phyloP scores from a whole-genome alignment of 2,797 vertebrate species.

The Cynopterus sphinx region DNA sequence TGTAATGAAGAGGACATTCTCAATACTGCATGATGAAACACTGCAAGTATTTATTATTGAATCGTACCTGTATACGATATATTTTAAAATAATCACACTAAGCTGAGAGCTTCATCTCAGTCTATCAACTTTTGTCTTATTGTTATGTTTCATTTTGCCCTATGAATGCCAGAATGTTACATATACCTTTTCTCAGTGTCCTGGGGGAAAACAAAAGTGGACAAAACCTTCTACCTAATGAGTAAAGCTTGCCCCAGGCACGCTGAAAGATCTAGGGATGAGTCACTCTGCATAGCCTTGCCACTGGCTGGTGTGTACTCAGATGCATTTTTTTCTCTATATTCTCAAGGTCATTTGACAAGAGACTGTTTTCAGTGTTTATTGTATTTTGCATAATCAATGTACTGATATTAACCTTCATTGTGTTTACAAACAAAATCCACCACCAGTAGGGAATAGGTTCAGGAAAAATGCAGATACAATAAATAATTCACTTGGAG shows the following conservation, averaged over 20 bases:
- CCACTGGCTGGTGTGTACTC: neutral
- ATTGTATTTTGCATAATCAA: slow-evolving; percentile 16
- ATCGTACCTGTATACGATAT: neutral
- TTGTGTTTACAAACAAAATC: neutral
- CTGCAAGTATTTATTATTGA: neutral
- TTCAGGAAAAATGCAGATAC: neutral
- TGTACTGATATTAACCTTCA: neutral
- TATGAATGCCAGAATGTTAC: neutral
- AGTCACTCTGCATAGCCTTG: neutral
- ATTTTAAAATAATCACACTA: neutral
- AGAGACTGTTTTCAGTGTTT: neutral
- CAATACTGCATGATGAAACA: neutral
- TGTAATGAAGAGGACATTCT: neutral
- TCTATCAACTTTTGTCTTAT: neutral
- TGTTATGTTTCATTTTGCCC: neutral
- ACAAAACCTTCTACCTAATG: neutral
- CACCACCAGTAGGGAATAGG: neutral
- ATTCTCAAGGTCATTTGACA: neutral
- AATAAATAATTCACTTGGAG: neutral
- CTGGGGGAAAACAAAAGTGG: neutral
- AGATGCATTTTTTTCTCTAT: neutral
- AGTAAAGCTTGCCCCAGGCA: neutral
- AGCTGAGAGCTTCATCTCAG: neutral
- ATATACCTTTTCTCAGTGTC: neutral
- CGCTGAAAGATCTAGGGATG: neutral